phyloP scores from a whole-genome alignment of 92 coral and sea anemone species.

The Anthopleura xanthogrammica region DNA sequence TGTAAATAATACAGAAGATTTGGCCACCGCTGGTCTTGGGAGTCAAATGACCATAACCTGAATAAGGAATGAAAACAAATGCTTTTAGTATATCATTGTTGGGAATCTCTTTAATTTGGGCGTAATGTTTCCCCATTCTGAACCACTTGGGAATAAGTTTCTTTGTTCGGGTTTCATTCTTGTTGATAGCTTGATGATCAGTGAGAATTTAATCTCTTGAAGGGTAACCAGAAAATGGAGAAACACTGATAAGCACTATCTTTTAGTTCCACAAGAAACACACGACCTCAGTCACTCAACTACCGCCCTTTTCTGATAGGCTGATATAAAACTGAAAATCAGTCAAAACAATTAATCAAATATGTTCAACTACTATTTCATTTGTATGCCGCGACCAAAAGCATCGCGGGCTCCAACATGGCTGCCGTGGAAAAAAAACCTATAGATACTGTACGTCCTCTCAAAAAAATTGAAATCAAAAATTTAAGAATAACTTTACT shows the following conservation, averaged over 20 bases:
- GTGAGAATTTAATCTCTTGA: no score
- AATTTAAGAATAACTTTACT: no score
- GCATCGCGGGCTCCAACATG: background rate
- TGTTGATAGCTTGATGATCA: no score
- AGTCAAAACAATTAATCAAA: background rate
- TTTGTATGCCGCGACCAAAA: background rate
- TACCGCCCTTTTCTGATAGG: background rate
- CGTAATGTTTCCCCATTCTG: no score
- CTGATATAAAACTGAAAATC: background rate
- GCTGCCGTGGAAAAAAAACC: background rate
- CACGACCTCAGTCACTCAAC: background rate
- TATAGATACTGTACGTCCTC: no score
- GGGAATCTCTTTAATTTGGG: background rate
- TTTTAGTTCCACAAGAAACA: background rate
- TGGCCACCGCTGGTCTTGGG: slow-evolving; percentile 91
- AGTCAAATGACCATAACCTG: slow-evolving; percentile 94
- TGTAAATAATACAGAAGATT: slow-evolving; percentile 84
- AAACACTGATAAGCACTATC: background rate
- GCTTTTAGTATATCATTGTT: background rate
- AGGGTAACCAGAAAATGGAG: no score
- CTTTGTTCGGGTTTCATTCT: no score
- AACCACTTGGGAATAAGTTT: no score
- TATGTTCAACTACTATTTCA: background rate
- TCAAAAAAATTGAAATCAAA: no score
- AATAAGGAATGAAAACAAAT: slow-evolving; percentile 8